Evolutionary conservation across 2,797 vertebrate species (phyloP).

Genomic region (Uromys caudimaculatus): DNA sequence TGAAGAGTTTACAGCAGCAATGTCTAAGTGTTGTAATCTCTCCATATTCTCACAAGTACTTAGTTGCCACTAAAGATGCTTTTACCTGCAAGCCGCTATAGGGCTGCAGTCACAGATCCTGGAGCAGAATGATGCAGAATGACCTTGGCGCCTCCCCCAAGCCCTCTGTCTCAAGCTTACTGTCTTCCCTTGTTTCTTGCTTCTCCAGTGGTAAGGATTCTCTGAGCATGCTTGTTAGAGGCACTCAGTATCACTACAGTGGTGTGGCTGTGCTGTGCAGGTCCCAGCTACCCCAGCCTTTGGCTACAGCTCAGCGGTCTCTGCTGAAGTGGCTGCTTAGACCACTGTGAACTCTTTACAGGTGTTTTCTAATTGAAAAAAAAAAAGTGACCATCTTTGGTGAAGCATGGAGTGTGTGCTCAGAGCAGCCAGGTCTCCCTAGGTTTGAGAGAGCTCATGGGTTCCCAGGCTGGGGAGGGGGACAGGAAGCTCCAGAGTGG

Average conservation of each 20-base stretch:
- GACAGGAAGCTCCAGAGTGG: not conserved
- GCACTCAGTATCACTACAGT: rapidly evolving
- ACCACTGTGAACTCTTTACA: not conserved
- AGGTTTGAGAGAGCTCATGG: not conserved
- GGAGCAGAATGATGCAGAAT: not conserved
- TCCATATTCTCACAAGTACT: not conserved
- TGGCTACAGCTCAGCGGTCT: not conserved
- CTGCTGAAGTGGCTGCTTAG: not conserved
- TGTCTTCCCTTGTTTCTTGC: not conserved
- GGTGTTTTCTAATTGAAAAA: not conserved
- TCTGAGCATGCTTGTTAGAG: not conserved
- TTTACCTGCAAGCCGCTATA: not conserved
- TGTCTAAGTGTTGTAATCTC: not conserved
- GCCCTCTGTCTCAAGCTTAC: not conserved
- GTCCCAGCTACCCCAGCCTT: not conserved
- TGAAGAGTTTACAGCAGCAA: not conserved
- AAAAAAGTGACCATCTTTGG: not conserved
- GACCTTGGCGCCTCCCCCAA: too few species aligned
- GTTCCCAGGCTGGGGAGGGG: not conserved
- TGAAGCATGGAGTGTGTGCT: not conserved
- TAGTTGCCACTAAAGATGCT: not conserved
- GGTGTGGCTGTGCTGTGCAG: not conserved
- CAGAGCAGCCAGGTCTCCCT: too few species aligned
- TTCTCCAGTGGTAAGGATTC: not conserved
- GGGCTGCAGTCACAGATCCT: not conserved